Conservation (phyloP, 2,888 invertebrate species). For the Norana najaformis region DNA sequence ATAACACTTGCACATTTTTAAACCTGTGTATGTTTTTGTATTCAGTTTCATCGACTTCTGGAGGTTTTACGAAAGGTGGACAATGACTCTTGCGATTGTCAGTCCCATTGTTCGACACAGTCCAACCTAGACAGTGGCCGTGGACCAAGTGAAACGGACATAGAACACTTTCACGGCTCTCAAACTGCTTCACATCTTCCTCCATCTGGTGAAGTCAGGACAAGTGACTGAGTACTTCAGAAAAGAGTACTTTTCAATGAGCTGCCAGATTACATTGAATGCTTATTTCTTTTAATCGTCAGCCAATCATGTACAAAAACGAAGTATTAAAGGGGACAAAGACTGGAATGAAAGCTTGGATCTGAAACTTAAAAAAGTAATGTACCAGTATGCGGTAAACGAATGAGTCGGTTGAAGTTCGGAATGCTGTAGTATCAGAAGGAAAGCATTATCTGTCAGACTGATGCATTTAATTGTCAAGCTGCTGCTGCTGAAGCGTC, state of each 20-base stretch:
- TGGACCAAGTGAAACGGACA: not conserved
- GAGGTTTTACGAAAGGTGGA: not conserved
- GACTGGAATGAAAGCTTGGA: not conserved
- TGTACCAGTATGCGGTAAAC: not conserved
- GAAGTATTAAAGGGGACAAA: not conserved
- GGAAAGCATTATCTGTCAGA: not conserved
- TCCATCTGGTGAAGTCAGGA: not conserved
- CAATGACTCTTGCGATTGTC: not conserved
- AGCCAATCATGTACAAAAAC: not conserved
- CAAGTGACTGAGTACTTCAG: not conserved
- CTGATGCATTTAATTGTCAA: not conserved
- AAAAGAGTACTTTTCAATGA: not conserved
- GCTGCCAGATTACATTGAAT: constrained; percentile 1
- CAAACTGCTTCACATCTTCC: not conserved
- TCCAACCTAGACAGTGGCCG: constrained; percentile 22
- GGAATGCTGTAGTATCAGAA: not conserved
- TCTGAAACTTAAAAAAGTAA: not conserved
- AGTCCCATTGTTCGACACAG: not conserved
- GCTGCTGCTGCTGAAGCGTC: not conserved
- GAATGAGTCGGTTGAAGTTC: not conserved
- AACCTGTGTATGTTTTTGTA: not conserved
- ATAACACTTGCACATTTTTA: not conserved
- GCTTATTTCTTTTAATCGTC: not conserved
- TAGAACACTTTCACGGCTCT: not conserved
- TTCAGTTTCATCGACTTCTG: constrained; percentile 21